These are phyloP conservation scores for Trinectes maculatus DNA, from an alignment of 2,113 vertebrate species.

Conservation along the genomic window DNA sequence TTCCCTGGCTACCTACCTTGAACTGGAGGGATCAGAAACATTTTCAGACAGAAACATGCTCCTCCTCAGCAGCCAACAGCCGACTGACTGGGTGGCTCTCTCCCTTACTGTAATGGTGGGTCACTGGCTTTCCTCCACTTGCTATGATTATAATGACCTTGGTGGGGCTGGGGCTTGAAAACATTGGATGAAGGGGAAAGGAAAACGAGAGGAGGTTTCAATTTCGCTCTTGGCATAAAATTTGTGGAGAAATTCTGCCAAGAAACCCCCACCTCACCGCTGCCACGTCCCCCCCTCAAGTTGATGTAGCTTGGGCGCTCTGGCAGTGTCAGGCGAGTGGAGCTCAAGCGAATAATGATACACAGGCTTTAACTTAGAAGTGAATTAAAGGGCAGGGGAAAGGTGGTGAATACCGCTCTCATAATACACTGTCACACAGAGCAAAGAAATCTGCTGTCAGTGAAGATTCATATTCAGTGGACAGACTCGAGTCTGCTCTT, in stretches of 20 bases:
- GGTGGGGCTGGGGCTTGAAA: slow-evolving; percentile 82
- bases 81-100: slow-evolving; percentile 71
- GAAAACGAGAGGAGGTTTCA: slow-evolving; percentile 85
- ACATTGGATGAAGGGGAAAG: slow-evolving; percentile 85
- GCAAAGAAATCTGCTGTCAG: slow-evolving; percentile 7
- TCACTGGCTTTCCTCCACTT: slow-evolving; percentile 82
- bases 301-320: slow-evolving; percentile 70
- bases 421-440: slow-evolving; percentile 30
- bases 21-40: slow-evolving; percentile 65
- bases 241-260: slow-evolving; percentile 80
- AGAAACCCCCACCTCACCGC: slow-evolving; percentile 63
- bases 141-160: slow-evolving; percentile 87
- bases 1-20: slow-evolving; percentile 56
- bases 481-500: slow-evolving; percentile 17
- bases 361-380: slow-evolving; percentile 79
- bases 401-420: slow-evolving; percentile 54
- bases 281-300: slow-evolving; percentile 23
- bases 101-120: slow-evolving; percentile 80
- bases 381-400: slow-evolving; percentile 77
- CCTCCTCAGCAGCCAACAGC: slow-evolving; percentile 54
- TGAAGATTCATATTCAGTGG: background rate
- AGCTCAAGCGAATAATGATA: slow-evolving; percentile 79
- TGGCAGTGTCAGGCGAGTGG: slow-evolving; percentile 58
- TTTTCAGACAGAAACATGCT: slow-evolving; percentile 56
- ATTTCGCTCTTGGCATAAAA: slow-evolving; percentile 85